Base-by-base conservation (phyloP, 1,140 invertebrate species). In the Neodiprion fabricii region DNA sequence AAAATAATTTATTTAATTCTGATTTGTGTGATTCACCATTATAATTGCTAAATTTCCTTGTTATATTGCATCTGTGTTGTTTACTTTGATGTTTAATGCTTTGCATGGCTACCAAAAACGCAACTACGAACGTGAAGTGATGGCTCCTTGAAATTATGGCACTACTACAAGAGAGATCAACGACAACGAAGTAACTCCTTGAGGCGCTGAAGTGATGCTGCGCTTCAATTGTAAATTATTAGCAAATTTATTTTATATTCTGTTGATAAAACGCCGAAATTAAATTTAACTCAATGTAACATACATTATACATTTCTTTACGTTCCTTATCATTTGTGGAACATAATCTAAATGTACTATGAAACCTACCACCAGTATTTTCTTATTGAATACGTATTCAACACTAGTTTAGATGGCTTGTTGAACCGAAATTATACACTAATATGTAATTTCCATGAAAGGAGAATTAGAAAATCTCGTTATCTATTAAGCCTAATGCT, bases 61-160 rank as follows among this genome's bases (percentile, higher is more conserved):
- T 85, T 84, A 76, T 80, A 83, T 84, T 84, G 83, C 83, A 82
- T 85, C 78, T 81, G 84, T 85, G 80, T 84, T 84, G 81, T 87
- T 86, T 86, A 87, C 81, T 80, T 83, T 85, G 81, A 82, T 81
- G 83, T 87, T 85, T 87, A 82, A 84, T 87, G 84, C 86, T 87
- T 88, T 87, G 86, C 86, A 88, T 88, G 87, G 85, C 80, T 82
- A 79, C 80, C 82, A 78, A 81, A 61, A 61, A 61, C 53, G 76
- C 78, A 70, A 61, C 53, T 61, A 61, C 53, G 53, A 61, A 81
- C 81, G 70, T 74, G 79, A 84, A 88, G 86, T 79, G 86, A 88
- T 78, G 86, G 86, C 78, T 87, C 85, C 21, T 83, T 88, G 76
- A 83, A 79, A 77, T 81, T 88, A n/a, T 88, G 87, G 87, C 87